A percentile compares a stretch with the other conserved stretches of the same genome.
phyloP scores from a whole-genome alignment of 2,888 invertebrate genomes.

The Belgica antarctica region DNA sequence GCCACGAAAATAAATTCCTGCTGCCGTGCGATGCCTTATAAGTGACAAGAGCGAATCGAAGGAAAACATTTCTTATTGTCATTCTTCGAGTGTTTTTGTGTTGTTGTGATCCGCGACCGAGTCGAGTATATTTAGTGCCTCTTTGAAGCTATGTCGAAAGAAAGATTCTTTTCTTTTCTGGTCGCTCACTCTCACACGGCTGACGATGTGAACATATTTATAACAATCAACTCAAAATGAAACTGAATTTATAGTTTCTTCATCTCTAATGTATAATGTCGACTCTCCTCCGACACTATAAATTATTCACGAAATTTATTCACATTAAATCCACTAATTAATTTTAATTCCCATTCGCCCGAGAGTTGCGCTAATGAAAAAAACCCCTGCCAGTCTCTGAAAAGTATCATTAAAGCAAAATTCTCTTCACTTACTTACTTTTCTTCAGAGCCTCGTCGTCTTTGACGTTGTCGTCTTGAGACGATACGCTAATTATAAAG shows the following conservation, averaged over 20 bases:
- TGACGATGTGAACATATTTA: neutral
- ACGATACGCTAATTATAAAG: slow-evolving; percentile 43
- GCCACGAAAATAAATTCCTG: neutral
- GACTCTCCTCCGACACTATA: neutral
- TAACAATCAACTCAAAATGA: slow-evolving; percentile 21
- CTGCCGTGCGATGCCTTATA: slow-evolving; percentile 33
- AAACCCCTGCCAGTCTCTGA: neutral
- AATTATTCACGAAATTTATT: slow-evolving; percentile 39
- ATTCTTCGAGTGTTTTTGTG: slow-evolving; percentile 7
- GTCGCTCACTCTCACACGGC: too few relatives aligned
- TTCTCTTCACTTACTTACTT: neutral
- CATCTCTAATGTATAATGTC: neutral
- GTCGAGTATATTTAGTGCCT: neutral
- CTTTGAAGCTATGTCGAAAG: too few relatives aligned
- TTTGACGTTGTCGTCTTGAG: slow-evolving; percentile 21
- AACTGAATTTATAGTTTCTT: slow-evolving; percentile 34
- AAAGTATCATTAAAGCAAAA: slow-evolving; percentile 26
- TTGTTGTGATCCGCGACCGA: neutral
- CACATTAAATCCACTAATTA: slow-evolving; percentile 44
- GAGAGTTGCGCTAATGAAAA: neutral
- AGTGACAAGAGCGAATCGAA: slow-evolving; percentile 36
- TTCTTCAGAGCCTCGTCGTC: slow-evolving; percentile 1
- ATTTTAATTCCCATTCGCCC: slow-evolving; percentile 39
- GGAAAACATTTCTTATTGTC: slow-evolving; percentile 8
- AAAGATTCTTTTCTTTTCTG: neutral